Base-by-base conservation (phyloP, 2,113 vertebrate genomes). In the Romanogobio albipinnatus region DNA sequence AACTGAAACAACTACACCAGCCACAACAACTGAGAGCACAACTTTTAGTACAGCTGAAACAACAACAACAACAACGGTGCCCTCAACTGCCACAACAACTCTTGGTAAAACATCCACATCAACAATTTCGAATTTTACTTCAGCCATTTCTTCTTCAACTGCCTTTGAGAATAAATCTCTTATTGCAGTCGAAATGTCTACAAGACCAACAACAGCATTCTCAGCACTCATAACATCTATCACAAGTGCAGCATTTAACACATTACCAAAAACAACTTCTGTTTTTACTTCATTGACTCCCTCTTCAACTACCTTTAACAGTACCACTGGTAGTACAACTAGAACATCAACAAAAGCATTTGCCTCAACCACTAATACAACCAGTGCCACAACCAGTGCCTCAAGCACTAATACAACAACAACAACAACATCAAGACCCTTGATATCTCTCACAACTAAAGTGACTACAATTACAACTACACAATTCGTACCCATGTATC, bases 401-500 rank as follows among this genome's bases (percentile, higher is more conserved):
- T 39, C 17, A 22, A 39, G 7, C 6, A 4, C 66, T 19, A 36
- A 15, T 3, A 24, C 70, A 47, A 74, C 43, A 73, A 24, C 68
- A 5, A 29, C 29, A 29, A 5, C 39, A 43, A 47, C 39, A 39
- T 7, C n/a, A 74, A 24, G 5, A 74, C n/a, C 43, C 39, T 24
- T 6, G 10, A 49, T 43, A 49, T 4, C 10, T 47, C 19, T 0
- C 6, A 13, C 6, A 49, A 8, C 64, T 68, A 36, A 9, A 68
- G 64, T 36, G 11, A 9, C 47, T 29, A 29, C 24, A 53, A 13
- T 26, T 29, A 19, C 47, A 17, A 53, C 24, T 9, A 51, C 73
- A 53, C 0, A 0, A 33, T 15, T 4, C 1, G 1, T 29, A 10
- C n/a, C 26, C 0, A 8, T 76, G 24, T 68, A 19, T 19, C 8